Evolutionary conservation across 2,113 vertebrate genomes (phyloP).

Genomic region (Otocyon megalotis): DNA sequence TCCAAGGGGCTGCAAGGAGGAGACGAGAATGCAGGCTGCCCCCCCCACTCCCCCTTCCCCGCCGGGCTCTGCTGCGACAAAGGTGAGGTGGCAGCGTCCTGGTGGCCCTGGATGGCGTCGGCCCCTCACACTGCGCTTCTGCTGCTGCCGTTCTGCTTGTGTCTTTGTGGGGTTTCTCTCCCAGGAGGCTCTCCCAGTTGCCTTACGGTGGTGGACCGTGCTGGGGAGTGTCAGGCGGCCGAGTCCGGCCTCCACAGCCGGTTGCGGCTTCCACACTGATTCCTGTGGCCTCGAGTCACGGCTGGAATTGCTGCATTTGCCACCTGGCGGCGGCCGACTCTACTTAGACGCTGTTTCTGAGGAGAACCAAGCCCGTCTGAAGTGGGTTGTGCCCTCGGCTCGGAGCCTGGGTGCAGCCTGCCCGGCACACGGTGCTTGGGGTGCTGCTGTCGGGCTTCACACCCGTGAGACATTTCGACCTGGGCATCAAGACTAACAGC

Average conservation of each 20-base stretch:
- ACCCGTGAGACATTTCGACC: not conserved
- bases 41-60: fast-evolving
- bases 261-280: conserved; percentile 76
- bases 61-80: not conserved
- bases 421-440: fast-evolving
- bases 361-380: not conserved
- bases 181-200: conserved; percentile 69
- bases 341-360: not conserved
- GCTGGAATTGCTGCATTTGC: conserved; percentile 74
- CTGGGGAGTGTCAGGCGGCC: conserved; percentile 76
- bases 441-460: not conserved
- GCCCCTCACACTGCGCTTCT: conserved; percentile 51
- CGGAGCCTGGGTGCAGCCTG: fast-evolving
- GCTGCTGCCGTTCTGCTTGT: conserved; percentile 71
- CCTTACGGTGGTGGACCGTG: conserved; percentile 76
- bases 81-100: not conserved
- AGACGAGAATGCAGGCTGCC: not conserved
- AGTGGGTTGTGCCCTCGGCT: not conserved
- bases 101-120: conserved; percentile 39
- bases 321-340: conserved; percentile 53
- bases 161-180: conserved; percentile 80
- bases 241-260: conserved; percentile 65
- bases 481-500: not conserved
- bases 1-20: not conserved
- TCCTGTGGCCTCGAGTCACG: conserved; percentile 72